Percentiles rank a stretch among this genome's conserved stretches.
These are phyloP conservation scores for Kobus ellipsiprymnus DNA, from an alignment of 2,113 vertebrate species.

Conservation along the genomic window DNA sequence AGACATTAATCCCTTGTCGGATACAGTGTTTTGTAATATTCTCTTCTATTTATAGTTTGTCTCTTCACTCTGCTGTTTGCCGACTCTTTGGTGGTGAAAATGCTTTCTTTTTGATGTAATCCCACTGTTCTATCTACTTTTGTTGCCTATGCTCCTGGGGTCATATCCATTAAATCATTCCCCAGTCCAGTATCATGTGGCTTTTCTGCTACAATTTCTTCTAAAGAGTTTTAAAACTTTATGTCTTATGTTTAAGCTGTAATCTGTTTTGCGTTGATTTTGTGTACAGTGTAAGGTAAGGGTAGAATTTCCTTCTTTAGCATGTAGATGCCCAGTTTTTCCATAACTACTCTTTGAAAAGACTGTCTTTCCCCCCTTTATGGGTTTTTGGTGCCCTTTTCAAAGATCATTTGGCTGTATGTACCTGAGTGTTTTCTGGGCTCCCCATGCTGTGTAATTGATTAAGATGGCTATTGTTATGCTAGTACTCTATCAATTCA, in stretches of 20 bases:
- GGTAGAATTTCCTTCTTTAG: background rate
- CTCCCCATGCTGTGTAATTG: background rate
- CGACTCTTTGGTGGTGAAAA: background rate
- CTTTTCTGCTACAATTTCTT: accelerated
- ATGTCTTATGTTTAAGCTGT: background rate
- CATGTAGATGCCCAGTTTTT: background rate
- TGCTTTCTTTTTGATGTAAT: background rate
- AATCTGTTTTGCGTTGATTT: background rate
- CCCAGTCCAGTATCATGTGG: background rate
- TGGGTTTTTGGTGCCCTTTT: no score
- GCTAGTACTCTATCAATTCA: background rate
- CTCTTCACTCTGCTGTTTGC: background rate
- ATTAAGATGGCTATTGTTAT: background rate
- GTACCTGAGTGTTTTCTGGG: background rate
- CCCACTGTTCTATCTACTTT: background rate
- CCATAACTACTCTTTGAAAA: background rate
- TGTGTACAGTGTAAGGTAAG: background rate
- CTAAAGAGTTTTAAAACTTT: background rate
- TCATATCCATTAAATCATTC: background rate
- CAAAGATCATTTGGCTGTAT: no score
- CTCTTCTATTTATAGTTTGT: background rate
- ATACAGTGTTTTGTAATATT: background rate
- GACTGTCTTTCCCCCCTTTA: no score
- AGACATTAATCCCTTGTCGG: background rate
- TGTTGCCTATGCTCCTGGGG: background rate